Base-by-base conservation (phyloP, 2,888 invertebrate species). In the Stenodema calcarata region DNA sequence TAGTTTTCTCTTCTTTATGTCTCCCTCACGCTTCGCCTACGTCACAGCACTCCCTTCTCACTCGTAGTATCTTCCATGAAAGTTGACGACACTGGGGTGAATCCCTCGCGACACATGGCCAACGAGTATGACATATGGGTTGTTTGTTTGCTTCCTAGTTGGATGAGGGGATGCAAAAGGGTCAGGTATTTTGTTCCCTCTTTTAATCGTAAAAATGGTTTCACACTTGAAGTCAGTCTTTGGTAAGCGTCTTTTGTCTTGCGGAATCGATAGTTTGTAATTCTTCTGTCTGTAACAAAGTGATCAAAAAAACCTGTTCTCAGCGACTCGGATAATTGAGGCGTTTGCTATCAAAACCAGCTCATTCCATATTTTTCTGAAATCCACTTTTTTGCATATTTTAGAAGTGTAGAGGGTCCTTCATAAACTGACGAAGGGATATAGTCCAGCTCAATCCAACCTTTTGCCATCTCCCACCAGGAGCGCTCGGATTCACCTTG, bases 91-190 rank as follows among this genome's bases (percentile, higher is more conserved):
- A 35, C 73, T 35, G 41, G 30, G 73, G 30, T 30, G 73, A 73
- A 41, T 41, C 73, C 73, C 73, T 73, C 35, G 73, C 73, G 73
- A 73, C 73, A 73, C 73, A 73, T 73, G 73, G 73, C 73, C 73
- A 73, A 35, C 30, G 73, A 73, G 47, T n/a, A 80, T 80, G 80
- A 80, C 80, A 50, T 80, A 80, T 50, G 50, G 80, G 27, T 80
- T 80, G 80, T 80, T 80, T 80, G 80, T 73, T 73, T 73, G 73
- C 73, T 18, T 35, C 70, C 70, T 28, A 35, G 35, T 73, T 35
- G 73, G 73, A 23, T 62, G 62, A 62, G 23, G 62, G 62, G 35
- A 73, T 73, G 73, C 73, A 73, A 73, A n/a, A 73, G 41, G 73
- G 73, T 73, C 73, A 73, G 73, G 73, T 73, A 18, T 41, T 73